phyloP scores from a whole-genome alignment of 2,113 vertebrate genomes.

The Ahaetulla prasina region DNA sequence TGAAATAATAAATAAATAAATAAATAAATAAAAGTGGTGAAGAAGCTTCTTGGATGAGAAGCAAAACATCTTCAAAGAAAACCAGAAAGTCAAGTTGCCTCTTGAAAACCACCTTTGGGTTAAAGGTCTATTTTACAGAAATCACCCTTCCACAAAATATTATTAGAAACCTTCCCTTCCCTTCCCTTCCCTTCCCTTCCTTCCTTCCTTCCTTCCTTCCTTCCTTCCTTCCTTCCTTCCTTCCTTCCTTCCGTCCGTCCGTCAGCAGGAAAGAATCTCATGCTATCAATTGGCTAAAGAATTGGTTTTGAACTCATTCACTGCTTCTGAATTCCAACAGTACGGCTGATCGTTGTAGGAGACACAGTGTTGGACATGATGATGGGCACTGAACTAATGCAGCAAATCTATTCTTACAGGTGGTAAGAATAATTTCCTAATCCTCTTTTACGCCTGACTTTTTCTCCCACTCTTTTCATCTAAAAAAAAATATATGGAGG shows the following conservation, averaged over 20 bases:
- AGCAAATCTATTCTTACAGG: not conserved
- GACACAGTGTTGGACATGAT: not conserved
- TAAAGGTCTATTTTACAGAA: not conserved
- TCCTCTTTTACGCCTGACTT: not conserved
- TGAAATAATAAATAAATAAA: no score
- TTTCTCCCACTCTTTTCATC: not conserved
- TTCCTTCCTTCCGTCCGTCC: no score
- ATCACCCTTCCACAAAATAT: not conserved
- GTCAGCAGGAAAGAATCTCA: not conserved
- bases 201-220: no score
- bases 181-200: not conserved
- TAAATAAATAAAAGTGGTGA: no score
- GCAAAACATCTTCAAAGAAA: no score
- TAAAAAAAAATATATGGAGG: not conserved
- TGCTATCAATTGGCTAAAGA: not conserved
- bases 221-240: no score
- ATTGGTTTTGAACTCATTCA: not conserved
- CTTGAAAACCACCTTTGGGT: no score
- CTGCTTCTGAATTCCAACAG: not conserved
- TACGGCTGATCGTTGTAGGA: not conserved
- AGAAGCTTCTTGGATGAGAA: no score
- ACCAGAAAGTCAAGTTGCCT: no score
- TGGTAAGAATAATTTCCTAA: not conserved
- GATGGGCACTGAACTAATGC: not conserved
- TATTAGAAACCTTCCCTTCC: not conserved